Evolutionary conservation across 2,797 vertebrate genomes (phyloP).

Genomic region (Lindbergichthys nudifrons): DNA sequence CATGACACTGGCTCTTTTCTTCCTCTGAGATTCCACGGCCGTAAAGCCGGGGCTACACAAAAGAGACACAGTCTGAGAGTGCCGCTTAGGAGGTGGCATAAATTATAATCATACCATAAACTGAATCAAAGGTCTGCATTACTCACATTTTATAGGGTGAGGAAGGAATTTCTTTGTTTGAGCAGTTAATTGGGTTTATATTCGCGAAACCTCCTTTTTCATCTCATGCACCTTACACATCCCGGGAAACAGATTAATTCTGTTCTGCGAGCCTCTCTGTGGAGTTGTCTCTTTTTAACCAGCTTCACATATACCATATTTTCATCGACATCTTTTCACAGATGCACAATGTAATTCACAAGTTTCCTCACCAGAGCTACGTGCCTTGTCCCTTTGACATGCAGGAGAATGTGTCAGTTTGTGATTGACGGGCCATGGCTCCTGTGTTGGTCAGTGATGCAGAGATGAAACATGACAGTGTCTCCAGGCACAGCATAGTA

Average conservation of each 20-base stretch:
- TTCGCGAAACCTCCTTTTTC: conserved; percentile 17
- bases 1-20: conserved; percentile 80
- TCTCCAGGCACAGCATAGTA: conserved; percentile 39
- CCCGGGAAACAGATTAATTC: conserved; percentile 17
- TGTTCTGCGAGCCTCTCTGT: background rate
- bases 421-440: conserved; percentile 58
- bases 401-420: conserved; percentile 47
- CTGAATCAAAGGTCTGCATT: conserved; percentile 62
- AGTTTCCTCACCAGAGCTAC: conserved; percentile 21
- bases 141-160: conserved; percentile 51
- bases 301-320: background rate
- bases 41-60: conserved; percentile 65
- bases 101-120: conserved; percentile 69
- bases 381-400: conserved; percentile 39
- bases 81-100: conserved; percentile 67
- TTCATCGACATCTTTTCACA: conserved; percentile 20
- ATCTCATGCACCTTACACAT: background rate
- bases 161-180: conserved; percentile 60
- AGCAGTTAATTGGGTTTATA: conserved; percentile 55
- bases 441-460: conserved; percentile 46
- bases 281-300: background rate
- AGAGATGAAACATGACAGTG: conserved; percentile 60
- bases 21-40: conserved; percentile 59
- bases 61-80: conserved; percentile 63
- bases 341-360: conserved; percentile 21